Evolutionary conservation across 35 echinoderm and acorn worm genomes (phyloP), one percentile per base, ranked within the genome.

Genomic region (Lytechinus variegatus): DNA sequence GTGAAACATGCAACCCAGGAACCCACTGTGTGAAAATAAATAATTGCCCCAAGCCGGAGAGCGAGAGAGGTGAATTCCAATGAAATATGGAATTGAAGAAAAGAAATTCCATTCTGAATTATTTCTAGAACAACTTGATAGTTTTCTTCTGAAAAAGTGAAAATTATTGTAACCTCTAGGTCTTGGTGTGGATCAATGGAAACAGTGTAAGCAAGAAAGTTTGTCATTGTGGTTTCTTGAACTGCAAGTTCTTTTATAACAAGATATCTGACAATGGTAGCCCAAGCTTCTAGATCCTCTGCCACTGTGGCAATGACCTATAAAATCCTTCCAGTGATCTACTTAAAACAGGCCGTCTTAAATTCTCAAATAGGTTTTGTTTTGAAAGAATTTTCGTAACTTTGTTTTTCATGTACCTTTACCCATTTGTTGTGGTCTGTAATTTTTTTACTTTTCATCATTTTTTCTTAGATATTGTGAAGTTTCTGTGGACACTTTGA

Each of bases 21-120:
- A 79, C 66, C 66, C 66, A 79, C 19, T 79, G 66, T 79, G 66
- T 79, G 66, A 79, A 79, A 79, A 79, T 79, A 79, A 79, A 79
- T 79, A n/a, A 79, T 79, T 79, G 66, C 66, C 66, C n/a, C 5
- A 58, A 13, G 56, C 9, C 14, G 7, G 66, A 79, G 66, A 79
- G 19, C 19, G 66, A 79, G 16, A 79, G 66, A 79, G 66, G 66
- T 79, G 21, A 79, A 71, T 71, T 71, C 61, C 61, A 16, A 79
- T 79, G 66, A 79, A 79, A 79, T 79, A 79, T 79, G 66, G 66
- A 79, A n/a, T n/a, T 79, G 66, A 79, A 24, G 33, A 44, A 79
- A 79, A 21, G 66, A 79, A 16, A 4, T 79, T 19, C 16, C 19
- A 3, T 79, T 6, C 66, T 44, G 33, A 44, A 44, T 44, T 24